These are phyloP conservation scores for Oreochromis niloticus DNA, from an alignment of 2,113 vertebrate species.

Conservation along the genomic window DNA sequence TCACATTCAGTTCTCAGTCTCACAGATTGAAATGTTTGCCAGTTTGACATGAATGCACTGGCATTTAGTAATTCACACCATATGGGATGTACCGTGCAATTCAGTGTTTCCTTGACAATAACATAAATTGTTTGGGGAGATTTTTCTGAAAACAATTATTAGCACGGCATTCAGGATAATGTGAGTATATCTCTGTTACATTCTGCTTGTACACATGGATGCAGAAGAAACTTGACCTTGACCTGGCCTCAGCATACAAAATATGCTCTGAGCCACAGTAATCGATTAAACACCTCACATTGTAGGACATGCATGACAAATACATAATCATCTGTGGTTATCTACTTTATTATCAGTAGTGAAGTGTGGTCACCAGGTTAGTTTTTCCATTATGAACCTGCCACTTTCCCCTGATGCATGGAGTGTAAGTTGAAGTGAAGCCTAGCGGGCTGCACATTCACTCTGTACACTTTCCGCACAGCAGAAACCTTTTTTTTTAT, in stretches of 20 bases:
- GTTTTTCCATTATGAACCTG: conserved; percentile 71
- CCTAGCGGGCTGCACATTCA: neutral
- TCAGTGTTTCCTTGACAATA: conserved; percentile 40
- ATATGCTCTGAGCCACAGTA: neutral
- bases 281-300: conserved; percentile 5
- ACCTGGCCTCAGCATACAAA: neutral
- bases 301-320: conserved; percentile 27
- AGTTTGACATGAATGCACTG: conserved; percentile 47
- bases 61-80: conserved; percentile 45
- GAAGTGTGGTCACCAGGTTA: conserved; percentile 57
- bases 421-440: conserved; percentile 59
- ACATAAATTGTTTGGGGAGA: conserved; percentile 37
- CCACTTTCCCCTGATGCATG: conserved; percentile 63
- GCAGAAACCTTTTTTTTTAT: conserved; percentile 18
- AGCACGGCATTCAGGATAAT: neutral
- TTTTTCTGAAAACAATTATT: conserved; percentile 22
- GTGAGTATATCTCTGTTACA: neutral
- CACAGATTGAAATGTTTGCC: conserved; percentile 38
- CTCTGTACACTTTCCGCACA: neutral
- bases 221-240: neutral
- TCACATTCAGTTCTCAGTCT: conserved; percentile 43
- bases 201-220: neutral
- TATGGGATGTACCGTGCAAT: conserved; percentile 44
- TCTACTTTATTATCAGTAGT: conserved; percentile 56
- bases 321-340: neutral